phyloP scores from a whole-genome alignment of 2,888 invertebrate genomes.

The Standfussiana lucernea region DNA sequence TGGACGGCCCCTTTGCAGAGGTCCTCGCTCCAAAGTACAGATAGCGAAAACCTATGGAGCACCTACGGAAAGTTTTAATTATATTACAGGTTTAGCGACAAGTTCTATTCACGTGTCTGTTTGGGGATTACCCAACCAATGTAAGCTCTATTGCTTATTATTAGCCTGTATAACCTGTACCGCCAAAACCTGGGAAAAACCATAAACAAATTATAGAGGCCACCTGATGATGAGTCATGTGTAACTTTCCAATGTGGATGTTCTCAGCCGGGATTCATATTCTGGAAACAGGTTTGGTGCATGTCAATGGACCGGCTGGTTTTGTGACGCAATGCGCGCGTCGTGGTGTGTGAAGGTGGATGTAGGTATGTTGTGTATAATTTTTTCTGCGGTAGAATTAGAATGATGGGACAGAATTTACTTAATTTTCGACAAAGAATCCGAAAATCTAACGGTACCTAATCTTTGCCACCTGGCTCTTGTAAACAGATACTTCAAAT shows the following conservation, averaged over 20 bases:
- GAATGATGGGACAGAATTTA: neutral
- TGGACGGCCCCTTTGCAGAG: too few relatives aligned
- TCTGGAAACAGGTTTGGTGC: slow-evolving; percentile 45
- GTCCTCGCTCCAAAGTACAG: neutral
- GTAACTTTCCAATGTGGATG: slow-evolving; percentile 21
- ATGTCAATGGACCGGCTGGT: slow-evolving; percentile 12
- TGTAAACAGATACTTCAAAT: neutral
- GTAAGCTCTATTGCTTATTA: neutral
- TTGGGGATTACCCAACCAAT: slow-evolving; percentile 5
- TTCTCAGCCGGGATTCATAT: slow-evolving; percentile 6
- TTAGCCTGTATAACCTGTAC: neutral
- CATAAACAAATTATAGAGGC: slow-evolving; percentile 10
- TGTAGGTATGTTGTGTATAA: slow-evolving; percentile 13
- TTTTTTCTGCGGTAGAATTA: neutral
- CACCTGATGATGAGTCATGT: neutral
- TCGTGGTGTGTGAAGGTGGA: slow-evolving; percentile 4
- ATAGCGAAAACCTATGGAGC: neutral
- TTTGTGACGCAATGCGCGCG: slow-evolving; percentile 13
- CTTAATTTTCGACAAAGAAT: neutral
- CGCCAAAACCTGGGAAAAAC: slow-evolving; percentile 9
- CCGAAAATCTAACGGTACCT: too few relatives aligned
- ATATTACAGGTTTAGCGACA: neutral
- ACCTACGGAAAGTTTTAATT: neutral
- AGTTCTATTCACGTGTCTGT: neutral
- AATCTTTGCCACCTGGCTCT: neutral